Evolutionary conservation across 1,140 invertebrate genomes (phyloP).

Genomic region (Sitophilus oryzae): DNA sequence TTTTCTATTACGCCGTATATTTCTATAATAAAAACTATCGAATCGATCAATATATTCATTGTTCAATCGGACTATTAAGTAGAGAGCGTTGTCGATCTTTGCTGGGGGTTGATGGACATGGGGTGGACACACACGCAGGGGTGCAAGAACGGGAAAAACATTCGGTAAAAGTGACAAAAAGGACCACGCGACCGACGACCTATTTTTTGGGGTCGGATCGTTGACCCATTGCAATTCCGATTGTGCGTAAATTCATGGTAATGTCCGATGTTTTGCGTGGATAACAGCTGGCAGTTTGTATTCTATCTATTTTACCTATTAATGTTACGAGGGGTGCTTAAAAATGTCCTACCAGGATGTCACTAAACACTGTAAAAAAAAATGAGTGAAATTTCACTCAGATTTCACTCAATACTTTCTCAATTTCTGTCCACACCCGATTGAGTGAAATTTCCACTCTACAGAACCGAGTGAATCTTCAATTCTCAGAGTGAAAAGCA

Average conservation of each 20-base stretch:
- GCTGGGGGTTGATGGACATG: conserved; percentile 17
- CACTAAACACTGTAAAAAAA: no score
- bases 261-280: conserved; percentile 10
- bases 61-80: conserved; percentile 6
- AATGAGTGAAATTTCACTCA: no score
- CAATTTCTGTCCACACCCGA: no score
- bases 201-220: conserved; percentile 16
- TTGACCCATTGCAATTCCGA: conserved; percentile 14
- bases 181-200: conserved; percentile 9
- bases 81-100: conserved; percentile 5
- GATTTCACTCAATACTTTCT: no score
- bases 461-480: no score
- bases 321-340: no score
- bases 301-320: no score
- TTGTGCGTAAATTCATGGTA: conserved; percentile 14
- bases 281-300: conserved; percentile 16
- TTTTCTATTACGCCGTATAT: neutral
- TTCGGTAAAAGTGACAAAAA: no score
- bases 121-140: conserved; percentile 14
- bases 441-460: no score
- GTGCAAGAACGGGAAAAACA: no score
- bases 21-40: neutral
- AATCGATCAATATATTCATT: conserved; percentile 11
- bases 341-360: no score
- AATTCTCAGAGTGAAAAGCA: no score